Percentiles rank a stretch among this genome's conserved stretches.
These are phyloP conservation scores for Ryuthela nishihirai DNA, from an alignment of 2,888 invertebrate species.

Conservation along the genomic window DNA sequence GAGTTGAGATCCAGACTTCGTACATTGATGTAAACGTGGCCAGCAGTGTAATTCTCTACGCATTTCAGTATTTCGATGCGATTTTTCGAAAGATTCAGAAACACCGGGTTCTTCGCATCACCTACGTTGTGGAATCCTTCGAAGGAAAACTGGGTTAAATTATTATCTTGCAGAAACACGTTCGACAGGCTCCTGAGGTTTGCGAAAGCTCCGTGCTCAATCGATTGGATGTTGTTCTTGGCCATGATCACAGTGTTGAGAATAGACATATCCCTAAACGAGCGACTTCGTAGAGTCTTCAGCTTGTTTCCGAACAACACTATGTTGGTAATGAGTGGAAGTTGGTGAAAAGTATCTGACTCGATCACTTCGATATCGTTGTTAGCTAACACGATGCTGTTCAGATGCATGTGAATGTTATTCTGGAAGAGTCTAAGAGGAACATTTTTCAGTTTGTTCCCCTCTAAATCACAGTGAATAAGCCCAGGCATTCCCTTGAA, in stretches of 20 bases:
- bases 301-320: slow-evolving; percentile 73
- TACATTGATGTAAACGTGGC: slow-evolving; percentile 19
- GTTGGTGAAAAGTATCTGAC: slow-evolving; percentile 65
- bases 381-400: slow-evolving; percentile 74
- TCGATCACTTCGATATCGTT: slow-evolving; percentile 69
- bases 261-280: slow-evolving; percentile 72
- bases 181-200: slow-evolving; percentile 71
- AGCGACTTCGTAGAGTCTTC: slow-evolving; percentile 63
- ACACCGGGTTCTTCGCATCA: slow-evolving; percentile 61
- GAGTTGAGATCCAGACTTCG: slow-evolving; percentile 62
- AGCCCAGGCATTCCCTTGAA: slow-evolving; percentile 69
- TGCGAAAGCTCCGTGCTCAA: slow-evolving; percentile 69
- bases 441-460: slow-evolving; percentile 71
- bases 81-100: slow-evolving; percentile 36
- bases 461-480: slow-evolving; percentile 81
- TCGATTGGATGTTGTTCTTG: slow-evolving; percentile 69
- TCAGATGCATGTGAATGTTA: slow-evolving; percentile 65
- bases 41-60: slow-evolving; percentile 46
- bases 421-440: slow-evolving; percentile 65
- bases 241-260: slow-evolving; percentile 77
- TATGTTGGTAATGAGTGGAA: slow-evolving; percentile 69
- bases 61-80: slow-evolving; percentile 18
- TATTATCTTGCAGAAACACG: slow-evolving; percentile 74
- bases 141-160: slow-evolving; percentile 65
- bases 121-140: slow-evolving; percentile 67